A percentile compares a stretch with the other conserved stretches of the same genome.
Evolutionary conservation across 2,113 vertebrate species (phyloP).

Genomic region (Miniopterus natalensis): DNA sequence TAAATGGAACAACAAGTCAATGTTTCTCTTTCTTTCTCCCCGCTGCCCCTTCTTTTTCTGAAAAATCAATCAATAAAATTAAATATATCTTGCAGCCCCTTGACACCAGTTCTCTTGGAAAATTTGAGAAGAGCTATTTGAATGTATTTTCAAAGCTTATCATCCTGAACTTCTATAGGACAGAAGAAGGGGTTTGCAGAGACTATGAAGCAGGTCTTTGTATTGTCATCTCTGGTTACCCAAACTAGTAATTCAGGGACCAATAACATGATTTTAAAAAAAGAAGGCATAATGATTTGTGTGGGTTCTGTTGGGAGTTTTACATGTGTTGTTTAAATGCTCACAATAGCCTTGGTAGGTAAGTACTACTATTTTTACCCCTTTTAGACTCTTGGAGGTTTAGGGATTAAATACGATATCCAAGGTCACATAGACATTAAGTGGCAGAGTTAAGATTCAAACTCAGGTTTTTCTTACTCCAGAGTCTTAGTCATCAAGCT

Average conservation of each 20-base stretch:
- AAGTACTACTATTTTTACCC: constrained; percentile 6
- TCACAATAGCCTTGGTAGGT: background rate
- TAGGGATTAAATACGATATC: constrained; percentile 36
- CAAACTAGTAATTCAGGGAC: background rate
- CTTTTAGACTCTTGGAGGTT: background rate
- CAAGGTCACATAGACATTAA: background rate
- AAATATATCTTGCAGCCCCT: background rate
- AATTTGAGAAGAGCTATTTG: background rate
- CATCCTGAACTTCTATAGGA: constrained; percentile 13
- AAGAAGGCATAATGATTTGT: constrained; percentile 24
- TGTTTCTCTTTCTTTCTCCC: background rate
- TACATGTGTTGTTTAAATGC: background rate
- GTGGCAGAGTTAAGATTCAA: constrained; percentile 25
- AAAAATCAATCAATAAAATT: background rate
- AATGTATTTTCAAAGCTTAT: background rate
- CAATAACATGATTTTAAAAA: background rate
- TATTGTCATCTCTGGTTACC: background rate
- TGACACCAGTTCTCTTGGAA: background rate
- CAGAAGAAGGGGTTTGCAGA: background rate
- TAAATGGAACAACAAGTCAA: background rate
- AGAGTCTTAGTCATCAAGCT: constrained; percentile 2
- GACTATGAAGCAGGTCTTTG: background rate
- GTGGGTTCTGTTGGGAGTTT: background rate
- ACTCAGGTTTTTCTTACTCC: background rate
- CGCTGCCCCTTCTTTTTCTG: background rate